A percentile compares a stretch with the other conserved stretches of the same genome.
phyloP scores from a whole-genome alignment of 2,888 invertebrate species.

The Lithodes maja region DNA sequence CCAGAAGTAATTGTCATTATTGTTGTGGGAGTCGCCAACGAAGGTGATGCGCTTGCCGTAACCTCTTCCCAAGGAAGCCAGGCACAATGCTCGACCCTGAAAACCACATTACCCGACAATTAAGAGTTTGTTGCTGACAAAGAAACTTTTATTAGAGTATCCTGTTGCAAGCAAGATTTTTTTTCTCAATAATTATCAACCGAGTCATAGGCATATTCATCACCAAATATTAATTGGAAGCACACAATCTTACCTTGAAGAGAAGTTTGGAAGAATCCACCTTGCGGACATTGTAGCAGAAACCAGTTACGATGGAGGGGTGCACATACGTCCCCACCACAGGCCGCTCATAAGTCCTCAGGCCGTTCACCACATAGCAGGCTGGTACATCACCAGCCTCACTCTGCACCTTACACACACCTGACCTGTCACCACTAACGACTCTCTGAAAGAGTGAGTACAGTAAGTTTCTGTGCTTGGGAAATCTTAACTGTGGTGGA shows the following conservation, averaged over 20 bases:
- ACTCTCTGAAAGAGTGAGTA: constrained; percentile 61
- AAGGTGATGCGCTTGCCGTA: constrained; percentile 85
- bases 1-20: constrained; percentile 86
- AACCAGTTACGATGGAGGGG: constrained; percentile 83
- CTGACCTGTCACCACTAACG: constrained; percentile 38
- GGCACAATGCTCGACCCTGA: constrained; percentile 80
- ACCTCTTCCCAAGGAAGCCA: constrained; percentile 83
- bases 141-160: no score
- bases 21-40: constrained; percentile 78
- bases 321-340: constrained; percentile 85
- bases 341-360: constrained; percentile 81
- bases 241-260: constrained; percentile 76
- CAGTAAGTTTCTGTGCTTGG: constrained; percentile 36
- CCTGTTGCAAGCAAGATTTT: no score
- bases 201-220: not conserved
- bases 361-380: constrained; percentile 79
- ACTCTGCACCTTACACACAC: constrained; percentile 72
- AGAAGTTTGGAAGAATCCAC: constrained; percentile 71
- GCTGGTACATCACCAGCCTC: constrained; percentile 82
- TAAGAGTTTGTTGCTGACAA: no score
- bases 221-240: not conserved
- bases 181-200: no score
- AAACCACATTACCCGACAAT: constrained; percentile 72
- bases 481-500: constrained; percentile 10
- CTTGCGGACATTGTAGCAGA: constrained; percentile 79